Percentiles rank a stretch among this genome's conserved stretches.
Conservation (phyloP, 1,140 invertebrate species). For the Chelonus insularis region DNA sequence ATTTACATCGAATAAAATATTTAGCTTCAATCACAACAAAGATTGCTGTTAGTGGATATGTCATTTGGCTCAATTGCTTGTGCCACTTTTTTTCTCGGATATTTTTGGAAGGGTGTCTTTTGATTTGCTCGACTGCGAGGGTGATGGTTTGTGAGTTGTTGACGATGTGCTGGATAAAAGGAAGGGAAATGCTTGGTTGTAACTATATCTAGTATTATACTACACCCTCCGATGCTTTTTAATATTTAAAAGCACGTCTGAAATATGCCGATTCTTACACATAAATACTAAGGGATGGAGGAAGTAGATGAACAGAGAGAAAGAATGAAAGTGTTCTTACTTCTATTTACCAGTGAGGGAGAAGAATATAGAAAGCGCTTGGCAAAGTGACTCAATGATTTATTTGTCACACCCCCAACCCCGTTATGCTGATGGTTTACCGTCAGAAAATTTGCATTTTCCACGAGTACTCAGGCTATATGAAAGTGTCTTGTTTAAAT, state of each 20-base stretch:
- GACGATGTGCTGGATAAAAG: neutral
- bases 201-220: neutral
- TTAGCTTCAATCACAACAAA: no score
- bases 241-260: conserved; percentile 57
- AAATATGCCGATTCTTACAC: conserved; percentile 54
- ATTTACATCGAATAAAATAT: no score
- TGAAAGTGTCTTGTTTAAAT: conserved; percentile 13
- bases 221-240: conserved; percentile 39
- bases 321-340: neutral
- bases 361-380: neutral
- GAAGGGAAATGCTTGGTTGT: neutral
- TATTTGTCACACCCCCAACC: conserved; percentile 38
- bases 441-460: conserved; percentile 39
- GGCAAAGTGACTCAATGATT: conserved; percentile 40
- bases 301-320: conserved; percentile 9
- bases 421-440: conserved; percentile 32
- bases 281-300: conserved; percentile 48
- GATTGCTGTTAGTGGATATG: no score
- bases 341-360: neutral
- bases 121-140: neutral
- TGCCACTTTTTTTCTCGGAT: no score
- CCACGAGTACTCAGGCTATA: neutral
- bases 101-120: no score
- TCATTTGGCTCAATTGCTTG: no score
- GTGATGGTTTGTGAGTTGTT: neutral